Conservation (phyloP, 2,888 invertebrate genomes). For the Agrenia bidenticulata region DNA sequence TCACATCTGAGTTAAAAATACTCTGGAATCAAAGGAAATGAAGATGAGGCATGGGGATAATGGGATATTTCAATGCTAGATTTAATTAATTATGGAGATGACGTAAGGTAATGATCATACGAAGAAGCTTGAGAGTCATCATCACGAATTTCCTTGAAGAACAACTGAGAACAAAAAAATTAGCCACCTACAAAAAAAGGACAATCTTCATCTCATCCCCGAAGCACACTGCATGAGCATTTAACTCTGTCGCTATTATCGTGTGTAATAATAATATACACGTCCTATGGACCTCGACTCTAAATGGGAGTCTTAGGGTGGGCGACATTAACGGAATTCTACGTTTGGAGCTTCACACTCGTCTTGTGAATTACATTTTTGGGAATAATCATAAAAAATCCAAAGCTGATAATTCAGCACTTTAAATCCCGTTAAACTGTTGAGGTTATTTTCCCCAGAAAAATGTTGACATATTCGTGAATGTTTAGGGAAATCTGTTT, state of each 20-base stretch:
- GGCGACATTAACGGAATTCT: too few relatives aligned
- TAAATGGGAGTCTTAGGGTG: too few relatives aligned
- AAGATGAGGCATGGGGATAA: background rate
- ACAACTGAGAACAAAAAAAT: constrained; percentile 1
- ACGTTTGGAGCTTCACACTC: too few relatives aligned
- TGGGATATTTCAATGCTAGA: background rate
- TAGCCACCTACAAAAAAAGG: constrained; percentile 10
- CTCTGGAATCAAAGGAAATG: background rate
- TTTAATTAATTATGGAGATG: background rate
- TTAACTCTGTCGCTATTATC: background rate
- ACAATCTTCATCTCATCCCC: background rate
- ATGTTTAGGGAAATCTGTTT: too few relatives aligned
- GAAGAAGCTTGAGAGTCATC: background rate
- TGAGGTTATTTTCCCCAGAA: too few relatives aligned
- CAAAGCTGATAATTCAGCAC: too few relatives aligned
- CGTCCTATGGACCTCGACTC: too few relatives aligned
- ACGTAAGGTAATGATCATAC: background rate
- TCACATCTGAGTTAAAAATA: constrained; percentile 1
- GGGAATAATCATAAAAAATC: too few relatives aligned
- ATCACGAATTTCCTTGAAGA: constrained; percentile 18
- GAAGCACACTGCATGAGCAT: background rate
- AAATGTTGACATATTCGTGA: too few relatives aligned
- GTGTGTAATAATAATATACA: too few relatives aligned
- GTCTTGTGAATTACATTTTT: too few relatives aligned
- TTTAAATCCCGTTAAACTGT: too few relatives aligned